Base-by-base conservation (phyloP, 2,113 vertebrate genomes). In the Haliaeetus leucogaster region DNA sequence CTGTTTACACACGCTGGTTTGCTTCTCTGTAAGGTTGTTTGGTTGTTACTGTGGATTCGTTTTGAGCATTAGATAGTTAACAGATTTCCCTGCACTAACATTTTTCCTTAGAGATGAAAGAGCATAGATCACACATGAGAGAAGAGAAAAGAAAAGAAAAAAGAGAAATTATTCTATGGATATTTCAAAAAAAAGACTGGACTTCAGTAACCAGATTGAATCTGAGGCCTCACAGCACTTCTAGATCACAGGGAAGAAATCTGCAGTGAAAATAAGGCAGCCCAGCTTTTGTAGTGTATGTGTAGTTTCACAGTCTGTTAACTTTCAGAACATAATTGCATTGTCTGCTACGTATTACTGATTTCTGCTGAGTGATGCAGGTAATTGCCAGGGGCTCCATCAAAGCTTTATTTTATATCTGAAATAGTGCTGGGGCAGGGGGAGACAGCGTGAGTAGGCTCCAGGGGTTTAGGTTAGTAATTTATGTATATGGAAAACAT, bases 351-450 rank as follows among this genome's bases (percentile, higher is more conserved):
- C 22, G 0, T 5, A 1, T n/a, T 45, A 6, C 32, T 66, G 43
- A 11, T 43, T 72, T 55, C 29, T 71, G 42, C 36, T 2, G 1
- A 21, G 13, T 18, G 34, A 13, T 40, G 14, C 21, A 25, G 72
- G 8, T 47, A 1, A 29, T 21, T 66, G 47, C 76, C 38, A 88
- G 66, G 30, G 47, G 52, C 40, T 84, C 25, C 34, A 63, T 36
- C 72, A 38, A 25, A 76, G 36, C 47, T 56, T 38, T 48, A 11
- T 1, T 65, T 72, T 32, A 7, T n/a, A 30, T 58, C 59, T 67
- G 43, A 15, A 43, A 16, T 3, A n/a, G 23, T 2, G 3, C 0
- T 25, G 43, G 47, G 17, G 9, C 7, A 20, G 53, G n/a, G 16
- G 7, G 7, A 52, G 38, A 11, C 26, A 16, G 36, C 0, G 0